Evolutionary conservation across 23 tunicate genomes (phyloP).

Genomic region (Oikopleura dioica): DNA sequence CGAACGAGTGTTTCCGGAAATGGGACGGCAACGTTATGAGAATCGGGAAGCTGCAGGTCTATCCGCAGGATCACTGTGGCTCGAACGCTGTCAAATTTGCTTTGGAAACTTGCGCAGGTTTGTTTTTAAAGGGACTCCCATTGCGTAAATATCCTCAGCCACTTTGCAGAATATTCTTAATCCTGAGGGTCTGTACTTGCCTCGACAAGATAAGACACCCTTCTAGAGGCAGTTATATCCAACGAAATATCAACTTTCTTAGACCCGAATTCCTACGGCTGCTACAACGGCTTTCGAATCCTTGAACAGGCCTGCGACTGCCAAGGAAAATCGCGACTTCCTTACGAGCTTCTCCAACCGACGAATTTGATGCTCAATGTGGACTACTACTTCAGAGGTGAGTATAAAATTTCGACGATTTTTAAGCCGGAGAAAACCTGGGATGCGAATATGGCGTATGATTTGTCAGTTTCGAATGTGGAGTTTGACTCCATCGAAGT

Average conservation of each 20-base stretch:
- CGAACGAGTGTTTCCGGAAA: not conserved
- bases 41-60: slow-evolving; percentile 1
- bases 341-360: not conserved
- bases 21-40: not conserved
- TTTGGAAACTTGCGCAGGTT: not conserved
- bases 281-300: not conserved
- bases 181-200: not conserved
- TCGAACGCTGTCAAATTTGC: not conserved
- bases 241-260: too few species aligned
- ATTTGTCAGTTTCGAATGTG: not conserved
- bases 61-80: slow-evolving; percentile 8
- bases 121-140: not conserved
- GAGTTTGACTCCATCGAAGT: not conserved
- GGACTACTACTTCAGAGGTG: not conserved
- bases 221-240: too few species aligned
- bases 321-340: not conserved
- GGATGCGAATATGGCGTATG: slow-evolving; percentile 10
- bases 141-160: not conserved
- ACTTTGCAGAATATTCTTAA: too few species aligned
- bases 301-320: not conserved
- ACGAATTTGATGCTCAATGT: not conserved
- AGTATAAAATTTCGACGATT: not conserved
- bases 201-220: not conserved
- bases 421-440: slow-evolving; percentile 2
- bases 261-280: too few species aligned